phyloP scores from a whole-genome alignment of 1,140 invertebrate genomes.

The Drosophila albomicans region DNA sequence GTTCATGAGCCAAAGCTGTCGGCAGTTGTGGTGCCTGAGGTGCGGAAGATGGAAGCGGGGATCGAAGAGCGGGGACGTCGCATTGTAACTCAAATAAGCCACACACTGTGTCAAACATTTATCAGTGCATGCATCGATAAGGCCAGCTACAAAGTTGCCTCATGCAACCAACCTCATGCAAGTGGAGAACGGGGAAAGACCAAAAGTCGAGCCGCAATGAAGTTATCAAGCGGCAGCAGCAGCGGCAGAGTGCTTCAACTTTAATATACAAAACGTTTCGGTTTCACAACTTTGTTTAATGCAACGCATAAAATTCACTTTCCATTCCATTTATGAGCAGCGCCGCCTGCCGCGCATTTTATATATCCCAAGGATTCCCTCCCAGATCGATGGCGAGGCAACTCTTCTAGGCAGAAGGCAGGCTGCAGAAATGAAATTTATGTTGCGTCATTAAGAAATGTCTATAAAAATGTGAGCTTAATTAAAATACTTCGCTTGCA shows the following conservation, averaged over 20 bases:
- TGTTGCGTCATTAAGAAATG: slow-evolving; percentile 69
- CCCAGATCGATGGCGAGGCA: background rate
- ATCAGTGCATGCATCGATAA: slow-evolving; percentile 74
- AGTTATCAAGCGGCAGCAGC: slow-evolving; percentile 58
- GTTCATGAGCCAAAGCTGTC: slow-evolving; percentile 17
- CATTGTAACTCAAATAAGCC: slow-evolving; percentile 54
- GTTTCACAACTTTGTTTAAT: slow-evolving; percentile 70
- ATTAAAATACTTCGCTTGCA: slow-evolving; percentile 71
- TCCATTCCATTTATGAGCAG: slow-evolving; percentile 51
- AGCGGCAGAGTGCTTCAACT: slow-evolving; percentile 21
- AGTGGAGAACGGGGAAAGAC: background rate
- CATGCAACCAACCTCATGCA: slow-evolving; percentile 6
- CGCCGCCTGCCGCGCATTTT: slow-evolving; percentile 67
- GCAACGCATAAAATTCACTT: slow-evolving; percentile 76
- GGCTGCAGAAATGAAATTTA: slow-evolving; percentile 55
- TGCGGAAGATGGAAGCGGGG: background rate
- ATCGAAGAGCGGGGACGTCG: background rate
- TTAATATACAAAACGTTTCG: slow-evolving; percentile 65
- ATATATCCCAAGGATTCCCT: slow-evolving; percentile 34
- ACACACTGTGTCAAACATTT: slow-evolving; percentile 75
- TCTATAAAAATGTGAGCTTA: slow-evolving; percentile 75
- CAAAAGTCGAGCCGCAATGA: slow-evolving; percentile 51
- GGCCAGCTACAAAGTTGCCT: slow-evolving; percentile 64
- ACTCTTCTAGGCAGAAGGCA: slow-evolving; percentile 42
- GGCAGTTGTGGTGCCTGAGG: background rate